Base-by-base conservation (phyloP, 2,888 invertebrate genomes). In the Papilio demoleus region DNA sequence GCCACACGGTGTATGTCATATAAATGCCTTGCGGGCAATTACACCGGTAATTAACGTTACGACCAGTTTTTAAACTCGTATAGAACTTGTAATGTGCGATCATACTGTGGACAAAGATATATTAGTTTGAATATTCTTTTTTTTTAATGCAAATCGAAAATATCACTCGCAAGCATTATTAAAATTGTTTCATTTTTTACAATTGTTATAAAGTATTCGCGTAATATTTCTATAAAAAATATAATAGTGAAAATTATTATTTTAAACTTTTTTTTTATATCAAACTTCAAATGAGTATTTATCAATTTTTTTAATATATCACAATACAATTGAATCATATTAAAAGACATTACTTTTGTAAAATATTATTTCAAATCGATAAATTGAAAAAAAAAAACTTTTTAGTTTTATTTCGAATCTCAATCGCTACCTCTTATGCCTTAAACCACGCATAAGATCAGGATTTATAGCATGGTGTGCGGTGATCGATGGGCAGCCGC, bases 401-500 rank as follows among this genome's bases (percentile, higher is more conserved):
- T 22, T 50, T 17, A 31, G 6, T 31, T 31, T 31, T 31, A 31
- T 4, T 3, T 31, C 3, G 31, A 27, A 19, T 14, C 61, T 11
- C 40, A 19, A 22, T 5, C 65, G 60, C 68, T 9, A 61, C 65
- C 42, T 50, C 68, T 53, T 42, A 38, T 61, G 65, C 1, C 22
- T 60, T 65, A 45, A 0, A 24, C 60, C 65, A 40, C 60, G 22
- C 4, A 14, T 38, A 17, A 69, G 53, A 70, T 65, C 77, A 85
- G 84, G 86, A 91, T 91, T 91, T 91, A 90, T 91, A 85, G 83
- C 87, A 85, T 84, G 84, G 85, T 77, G 79, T 77, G 79, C 82
- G 77, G 88, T 91, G 91, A 91, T 91, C 90, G 91, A 91, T 91
- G 88, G 81, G 83, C 85, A 80, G 76, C 77, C 83, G 78, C 83